phyloP scores from a whole-genome alignment of 2,888 invertebrate species.

The Catocala sponsa region DNA sequence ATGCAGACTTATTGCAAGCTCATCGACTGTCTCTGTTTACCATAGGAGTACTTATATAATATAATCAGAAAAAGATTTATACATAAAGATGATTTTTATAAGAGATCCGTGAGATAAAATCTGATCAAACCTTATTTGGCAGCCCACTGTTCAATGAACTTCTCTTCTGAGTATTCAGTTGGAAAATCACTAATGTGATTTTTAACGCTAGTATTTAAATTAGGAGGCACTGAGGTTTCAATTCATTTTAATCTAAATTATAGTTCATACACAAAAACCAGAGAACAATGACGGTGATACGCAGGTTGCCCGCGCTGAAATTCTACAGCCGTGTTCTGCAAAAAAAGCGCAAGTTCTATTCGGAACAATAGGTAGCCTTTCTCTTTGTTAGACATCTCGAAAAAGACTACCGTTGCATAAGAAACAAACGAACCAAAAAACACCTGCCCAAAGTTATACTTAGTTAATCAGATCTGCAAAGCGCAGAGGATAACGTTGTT shows the following conservation, averaged over 20 bases:
- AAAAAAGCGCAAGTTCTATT: slow-evolving; percentile 9
- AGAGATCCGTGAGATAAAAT: slow-evolving; percentile 1
- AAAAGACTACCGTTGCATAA: not conserved
- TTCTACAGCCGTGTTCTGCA: slow-evolving; percentile 40
- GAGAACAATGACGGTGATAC: slow-evolving; percentile 51
- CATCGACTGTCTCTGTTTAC: slow-evolving; percentile 3
- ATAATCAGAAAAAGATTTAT: too few relatives aligned
- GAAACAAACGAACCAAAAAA: slow-evolving; percentile 6
- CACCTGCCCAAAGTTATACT: slow-evolving; percentile 14
- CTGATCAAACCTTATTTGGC: slow-evolving; percentile 11
- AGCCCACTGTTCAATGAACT: slow-evolving; percentile 15
- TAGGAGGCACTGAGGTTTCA: slow-evolving; percentile 19
- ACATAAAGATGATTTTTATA: too few relatives aligned
- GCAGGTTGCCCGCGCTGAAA: slow-evolving; percentile 40
- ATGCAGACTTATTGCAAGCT: not conserved
- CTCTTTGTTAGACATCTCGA: not conserved
- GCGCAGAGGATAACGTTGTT: slow-evolving; percentile 26
- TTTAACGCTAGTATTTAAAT: slow-evolving; percentile 26
- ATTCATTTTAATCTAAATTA: slow-evolving; percentile 40
- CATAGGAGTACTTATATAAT: not conserved
- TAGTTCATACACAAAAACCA: slow-evolving; percentile 44
- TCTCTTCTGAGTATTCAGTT: slow-evolving; percentile 6
- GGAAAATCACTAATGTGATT: slow-evolving; percentile 5
- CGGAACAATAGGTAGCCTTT: not conserved
- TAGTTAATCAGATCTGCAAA: slow-evolving; percentile 22